Conservation (phyloP, 2,888 invertebrate genomes). For the Peribatodes rhomboidaria region DNA sequence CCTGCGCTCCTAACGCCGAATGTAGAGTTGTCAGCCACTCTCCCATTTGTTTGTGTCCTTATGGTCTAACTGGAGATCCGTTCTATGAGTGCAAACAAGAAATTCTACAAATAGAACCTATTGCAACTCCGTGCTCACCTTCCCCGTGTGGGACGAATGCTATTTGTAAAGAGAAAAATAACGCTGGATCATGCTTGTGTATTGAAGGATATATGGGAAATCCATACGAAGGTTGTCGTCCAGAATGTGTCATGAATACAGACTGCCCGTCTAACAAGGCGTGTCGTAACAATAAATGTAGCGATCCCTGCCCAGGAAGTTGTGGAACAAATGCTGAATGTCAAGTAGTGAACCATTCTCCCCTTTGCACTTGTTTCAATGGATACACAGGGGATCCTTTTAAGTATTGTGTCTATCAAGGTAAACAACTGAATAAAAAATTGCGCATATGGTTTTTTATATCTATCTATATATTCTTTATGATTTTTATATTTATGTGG, state of each 20-base stretch:
- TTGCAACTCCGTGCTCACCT: slow-evolving; percentile 86
- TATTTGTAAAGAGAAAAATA: slow-evolving; percentile 87
- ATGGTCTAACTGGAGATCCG: slow-evolving; percentile 91
- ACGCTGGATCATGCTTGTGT: slow-evolving; percentile 90
- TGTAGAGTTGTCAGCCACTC: slow-evolving; percentile 92
- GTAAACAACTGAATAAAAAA: slow-evolving; percentile 52
- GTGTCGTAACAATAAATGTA: slow-evolving; percentile 90
- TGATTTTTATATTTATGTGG: too few relatives aligned
- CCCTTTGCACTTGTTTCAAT: slow-evolving; percentile 88
- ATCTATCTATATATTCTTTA: too few relatives aligned
- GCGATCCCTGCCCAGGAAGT: slow-evolving; percentile 92
- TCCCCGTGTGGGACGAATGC: slow-evolving; percentile 89
- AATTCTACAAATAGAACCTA: slow-evolving; percentile 66
- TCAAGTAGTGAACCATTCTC: slow-evolving; percentile 90
- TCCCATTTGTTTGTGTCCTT: slow-evolving; percentile 90
- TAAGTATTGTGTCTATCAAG: slow-evolving; percentile 87
- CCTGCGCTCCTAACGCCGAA: slow-evolving; percentile 91
- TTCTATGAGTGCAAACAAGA: slow-evolving; percentile 88
- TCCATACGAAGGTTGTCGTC: slow-evolving; percentile 92
- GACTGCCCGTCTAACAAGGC: slow-evolving; percentile 90
- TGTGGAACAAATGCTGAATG: slow-evolving; percentile 92
- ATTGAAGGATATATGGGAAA: slow-evolving; percentile 91
- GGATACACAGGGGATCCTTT: slow-evolving; percentile 93
- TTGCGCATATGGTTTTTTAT: background rate
- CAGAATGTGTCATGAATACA: slow-evolving; percentile 90